These are phyloP conservation scores for Macrophya alboannulata DNA, from an alignment of 2,888 invertebrate species.

Conservation along the genomic window DNA sequence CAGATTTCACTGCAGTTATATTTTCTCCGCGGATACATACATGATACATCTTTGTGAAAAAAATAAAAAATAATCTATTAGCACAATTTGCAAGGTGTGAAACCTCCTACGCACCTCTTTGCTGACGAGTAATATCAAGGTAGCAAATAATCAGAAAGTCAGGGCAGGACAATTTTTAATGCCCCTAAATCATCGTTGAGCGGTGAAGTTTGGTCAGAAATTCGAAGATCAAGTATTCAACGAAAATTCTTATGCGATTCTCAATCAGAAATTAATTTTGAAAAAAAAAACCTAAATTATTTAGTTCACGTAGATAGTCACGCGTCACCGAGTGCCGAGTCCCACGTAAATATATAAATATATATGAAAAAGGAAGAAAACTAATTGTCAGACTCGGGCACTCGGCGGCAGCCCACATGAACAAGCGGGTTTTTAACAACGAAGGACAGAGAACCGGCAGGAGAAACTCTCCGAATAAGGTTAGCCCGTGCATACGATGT, in stretches of 20 bases:
- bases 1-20: not conserved
- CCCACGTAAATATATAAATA: conserved; percentile 29
- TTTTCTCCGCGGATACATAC: not conserved
- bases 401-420: conserved; percentile 50
- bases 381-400: conserved; percentile 30
- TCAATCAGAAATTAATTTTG: too few species aligned
- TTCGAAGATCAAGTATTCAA: too few species aligned
- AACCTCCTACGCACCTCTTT: conserved; percentile 1
- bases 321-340: conserved; percentile 10
- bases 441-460: conserved; percentile 51
- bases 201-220: too few species aligned
- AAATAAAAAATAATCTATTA: conserved; percentile 22
- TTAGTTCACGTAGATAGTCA: conserved; percentile 7
- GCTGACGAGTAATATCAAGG: not conserved
- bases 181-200: too few species aligned
- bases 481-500: conserved; percentile 69
- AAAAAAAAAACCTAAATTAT: not conserved
- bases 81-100: conserved; percentile 28
- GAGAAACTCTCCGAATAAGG: conserved; percentile 79
- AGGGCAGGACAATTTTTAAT: too few species aligned
- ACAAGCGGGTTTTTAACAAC: conserved; percentile 40
- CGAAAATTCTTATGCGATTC: too few species aligned
- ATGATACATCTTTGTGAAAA: not conserved
- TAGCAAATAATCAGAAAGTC: too few species aligned
- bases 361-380: conserved; percentile 22